phyloP scores from a whole-genome alignment of 2,113 vertebrate genomes.

The Chionis minor region DNA sequence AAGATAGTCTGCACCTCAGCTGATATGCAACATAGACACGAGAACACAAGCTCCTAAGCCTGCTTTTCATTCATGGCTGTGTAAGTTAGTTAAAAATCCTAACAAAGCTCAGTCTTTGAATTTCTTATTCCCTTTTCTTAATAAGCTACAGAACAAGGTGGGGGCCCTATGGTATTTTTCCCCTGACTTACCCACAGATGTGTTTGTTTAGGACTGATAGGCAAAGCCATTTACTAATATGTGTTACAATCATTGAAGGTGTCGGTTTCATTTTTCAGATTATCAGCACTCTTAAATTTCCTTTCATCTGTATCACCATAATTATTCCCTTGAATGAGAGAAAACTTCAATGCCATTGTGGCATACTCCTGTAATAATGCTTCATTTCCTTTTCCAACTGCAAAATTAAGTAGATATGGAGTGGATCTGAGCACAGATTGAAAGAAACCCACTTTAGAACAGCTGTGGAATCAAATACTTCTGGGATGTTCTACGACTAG shows the following conservation, averaged over 20 bases:
- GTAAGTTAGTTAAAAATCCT: neutral
- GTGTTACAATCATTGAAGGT: neutral
- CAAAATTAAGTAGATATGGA: neutral
- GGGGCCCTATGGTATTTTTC: neutral
- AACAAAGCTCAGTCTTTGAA: neutral
- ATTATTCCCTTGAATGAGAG: neutral
- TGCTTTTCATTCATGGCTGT: neutral
- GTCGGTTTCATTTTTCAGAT: neutral
- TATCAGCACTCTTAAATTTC: neutral
- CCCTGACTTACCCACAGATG: neutral
- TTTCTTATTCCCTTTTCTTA: neutral
- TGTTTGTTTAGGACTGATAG: neutral
- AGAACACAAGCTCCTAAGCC: accelerated
- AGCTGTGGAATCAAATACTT: neutral
- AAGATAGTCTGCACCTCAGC: neutral
- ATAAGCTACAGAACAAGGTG: neutral
- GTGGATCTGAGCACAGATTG: neutral
- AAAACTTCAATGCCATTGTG: neutral
- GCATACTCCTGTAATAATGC: neutral
- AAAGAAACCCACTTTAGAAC: neutral
- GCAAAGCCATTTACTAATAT: neutral
- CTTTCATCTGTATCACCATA: neutral
- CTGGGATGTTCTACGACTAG: neutral
- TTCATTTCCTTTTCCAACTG: neutral
- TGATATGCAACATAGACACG: neutral